Percentiles rank a stretch among this genome's conserved stretches.
These are phyloP conservation scores for Microctonus brassicae DNA, from an alignment of 2,888 invertebrate genomes.

Conservation along the genomic window DNA sequence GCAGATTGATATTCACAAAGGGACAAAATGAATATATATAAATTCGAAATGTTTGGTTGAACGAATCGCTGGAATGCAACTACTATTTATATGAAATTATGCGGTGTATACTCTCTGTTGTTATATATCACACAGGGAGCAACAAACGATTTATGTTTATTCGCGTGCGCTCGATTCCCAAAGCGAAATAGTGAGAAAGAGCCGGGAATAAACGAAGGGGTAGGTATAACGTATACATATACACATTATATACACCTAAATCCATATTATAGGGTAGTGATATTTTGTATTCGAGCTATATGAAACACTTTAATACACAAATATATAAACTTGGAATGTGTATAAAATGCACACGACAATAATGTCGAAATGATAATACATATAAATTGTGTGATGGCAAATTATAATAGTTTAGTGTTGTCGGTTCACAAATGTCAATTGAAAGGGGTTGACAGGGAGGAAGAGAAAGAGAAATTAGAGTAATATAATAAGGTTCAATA, in stretches of 20 bases:
- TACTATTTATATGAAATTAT: conserved; percentile 42
- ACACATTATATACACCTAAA: too few species aligned
- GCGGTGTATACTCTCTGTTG: conserved; percentile 43
- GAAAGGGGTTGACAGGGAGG: neutral
- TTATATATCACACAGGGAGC: conserved; percentile 46
- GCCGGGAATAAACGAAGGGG: neutral
- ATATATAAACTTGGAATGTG: neutral
- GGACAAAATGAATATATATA: conserved; percentile 47
- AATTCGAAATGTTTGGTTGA: conserved; percentile 47
- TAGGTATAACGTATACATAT: too few species aligned
- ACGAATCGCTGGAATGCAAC: conserved; percentile 53
- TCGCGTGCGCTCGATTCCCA: conserved; percentile 39
- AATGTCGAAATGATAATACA: conserved; percentile 3
- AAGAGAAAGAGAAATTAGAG: too few species aligned
- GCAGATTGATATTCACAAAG: conserved; percentile 30
- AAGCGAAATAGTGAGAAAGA: conserved; percentile 2
- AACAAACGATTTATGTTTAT: conserved; percentile 52
- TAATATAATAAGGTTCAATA: neutral
- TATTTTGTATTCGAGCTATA: neutral
- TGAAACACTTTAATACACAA: neutral
- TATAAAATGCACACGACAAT: neutral
- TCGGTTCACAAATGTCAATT: conserved; percentile 9
- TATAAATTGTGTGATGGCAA: conserved; percentile 9
- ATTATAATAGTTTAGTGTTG: conserved; percentile 16
- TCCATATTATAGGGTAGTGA: too few species aligned